Evolutionary conservation across 2,797 vertebrate genomes (phyloP), one percentile per base, ranked within the genome.

Genomic region (Buceros bicornis): DNA sequence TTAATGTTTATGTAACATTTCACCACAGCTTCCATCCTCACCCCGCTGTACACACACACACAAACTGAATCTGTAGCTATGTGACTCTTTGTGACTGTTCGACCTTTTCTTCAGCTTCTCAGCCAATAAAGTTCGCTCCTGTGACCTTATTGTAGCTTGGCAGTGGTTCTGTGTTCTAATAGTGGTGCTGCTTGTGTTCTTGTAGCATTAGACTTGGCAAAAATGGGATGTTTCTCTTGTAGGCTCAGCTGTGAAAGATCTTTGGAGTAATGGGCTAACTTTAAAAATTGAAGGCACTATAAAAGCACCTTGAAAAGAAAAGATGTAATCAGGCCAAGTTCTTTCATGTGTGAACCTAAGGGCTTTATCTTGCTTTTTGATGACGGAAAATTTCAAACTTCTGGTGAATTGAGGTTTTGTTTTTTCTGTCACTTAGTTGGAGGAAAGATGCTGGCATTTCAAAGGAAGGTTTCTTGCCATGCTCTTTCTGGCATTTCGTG

Each of bases 91-190:
- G 10, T 92, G 82, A 70, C 89, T 1, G 0, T 88, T 64, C 5
- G 95, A 96, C 96, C 95, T 96, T 97, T 96, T 48, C 95, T 88
- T 69, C 76, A 61, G 93, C 33, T 94, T 78, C 42, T 45, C 72
- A 56, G 33, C 48, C 19, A 57, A 91, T 84, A 16, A 47, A 73
- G 43, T 42, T 93, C 58, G 2, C 58, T 78, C 35, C 78, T 5
- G 64, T 51, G 91, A 58, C 83, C 81, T 57, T 47, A 3, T 3
- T 17, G 82, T 5, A 37, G 80, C 83, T 37, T 10, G 40, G 64
- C 66, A 43, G 77, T 6, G 65, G 4, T 3, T 51, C 42, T 77
- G 37, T 54, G 50, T 3, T 58, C 42, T 16, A 61, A 22, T 54
- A 15, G 70, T 7, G 53, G 10, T 61, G 43, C 48, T 86, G 79